Base-by-base conservation (phyloP, 2,113 vertebrate species). In the Melospiza melodia region DNA sequence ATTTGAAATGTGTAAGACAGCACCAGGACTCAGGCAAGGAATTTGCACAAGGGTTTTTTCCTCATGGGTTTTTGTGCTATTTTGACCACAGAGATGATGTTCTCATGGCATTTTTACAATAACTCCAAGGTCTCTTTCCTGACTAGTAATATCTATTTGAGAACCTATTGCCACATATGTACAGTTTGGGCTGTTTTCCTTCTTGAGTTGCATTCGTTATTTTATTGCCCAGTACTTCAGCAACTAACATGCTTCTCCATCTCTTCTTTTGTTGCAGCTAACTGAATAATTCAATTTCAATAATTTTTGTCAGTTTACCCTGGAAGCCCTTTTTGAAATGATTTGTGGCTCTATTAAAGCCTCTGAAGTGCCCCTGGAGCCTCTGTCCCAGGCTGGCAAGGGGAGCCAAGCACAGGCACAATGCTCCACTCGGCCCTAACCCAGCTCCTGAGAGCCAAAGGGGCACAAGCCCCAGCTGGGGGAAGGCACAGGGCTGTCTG, bases 51-150 rank as follows among this genome's bases (percentile, higher is more conserved):
- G 48, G 15, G 33, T 68, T 85, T 76, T 31, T 44, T 90, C 48
- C 68, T 72, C 35, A 43, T 83, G 71, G 5, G 30, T 86, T 93
- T 68, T 46, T 46, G 44, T 62, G 88, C 37, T 92, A 66, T 93
- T 95, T 90, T 83, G 58, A 88, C 67, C 28, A 80, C 11, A 73
- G n/a, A 69, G 55, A 17, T 3, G 11, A 80, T 62, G 63, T 51
- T 74, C 83, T 73, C 31, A 20, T 17, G 46, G 20, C 54, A 54
- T 88, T 90, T 92, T 88, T 66, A 83, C 25, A 91, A 46, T 66
- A 93, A 69, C 51, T 66, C 46, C 82, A 90, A 95, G 92, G 78
- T 86, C 63, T 73, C 71, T 88, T 92, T 85, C 67, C 43, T 83
- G 88, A 88, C 31, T 92, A 82, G 94, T 41, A 89, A 6, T 54